A percentile compares a stretch with the other conserved stretches of the same genome.
Evolutionary conservation across 1,140 invertebrate genomes (phyloP).

Genomic region (Drosophila ananassae): DNA sequence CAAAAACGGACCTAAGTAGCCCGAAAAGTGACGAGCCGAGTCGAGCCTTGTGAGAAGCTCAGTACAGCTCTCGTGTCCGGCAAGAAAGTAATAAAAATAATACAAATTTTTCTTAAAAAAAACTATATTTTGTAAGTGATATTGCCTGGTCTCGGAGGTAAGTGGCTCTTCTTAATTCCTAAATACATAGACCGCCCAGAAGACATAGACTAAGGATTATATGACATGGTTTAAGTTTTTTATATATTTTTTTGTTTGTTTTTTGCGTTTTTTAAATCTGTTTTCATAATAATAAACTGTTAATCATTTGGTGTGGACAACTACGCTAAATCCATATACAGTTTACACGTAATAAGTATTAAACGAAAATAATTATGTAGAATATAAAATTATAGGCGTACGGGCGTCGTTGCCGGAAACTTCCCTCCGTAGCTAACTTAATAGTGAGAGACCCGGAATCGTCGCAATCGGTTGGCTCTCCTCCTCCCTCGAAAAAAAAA

Average conservation of each 20-base stretch:
- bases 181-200: background rate
- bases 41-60: no score
- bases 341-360: constrained; percentile 78
- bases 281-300: constrained; percentile 52
- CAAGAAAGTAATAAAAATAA: no score
- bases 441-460: background rate
- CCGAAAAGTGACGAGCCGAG: no score
- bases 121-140: no score
- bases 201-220: constrained; percentile 28
- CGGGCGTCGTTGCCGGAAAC: constrained; percentile 6
- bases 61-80: no score
- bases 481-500: constrained; percentile 23
- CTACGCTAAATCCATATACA: constrained; percentile 82
- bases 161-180: no score
- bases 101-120: no score
- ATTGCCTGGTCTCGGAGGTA: background rate
- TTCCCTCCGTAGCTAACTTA: constrained; percentile 15
- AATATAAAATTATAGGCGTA: constrained; percentile 48
- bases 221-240: constrained; percentile 70
- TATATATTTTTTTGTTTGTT: constrained; percentile 45
- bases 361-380: constrained; percentile 60
- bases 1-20: no score
- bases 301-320: constrained; percentile 80
- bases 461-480: background rate
- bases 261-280: constrained; percentile 8